Conservation (phyloP, 2,113 vertebrate species). For the Gnathonemus longibarbis region DNA sequence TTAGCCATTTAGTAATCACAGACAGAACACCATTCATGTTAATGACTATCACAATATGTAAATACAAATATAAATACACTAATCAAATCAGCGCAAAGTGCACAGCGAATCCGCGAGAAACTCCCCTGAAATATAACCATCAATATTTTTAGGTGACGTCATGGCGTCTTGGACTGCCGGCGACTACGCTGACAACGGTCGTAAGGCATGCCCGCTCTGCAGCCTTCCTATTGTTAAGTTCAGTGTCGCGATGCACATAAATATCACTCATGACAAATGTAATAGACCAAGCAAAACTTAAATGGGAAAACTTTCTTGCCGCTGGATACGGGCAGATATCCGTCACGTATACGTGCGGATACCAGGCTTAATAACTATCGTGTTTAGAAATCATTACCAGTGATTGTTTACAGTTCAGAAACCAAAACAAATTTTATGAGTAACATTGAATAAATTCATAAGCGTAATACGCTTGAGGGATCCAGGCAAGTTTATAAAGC, state of each 20-base stretch:
- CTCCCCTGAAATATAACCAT: neutral
- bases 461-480: neutral
- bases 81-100: neutral
- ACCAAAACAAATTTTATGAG: neutral
- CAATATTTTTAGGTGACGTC: neutral
- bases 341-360: neutral
- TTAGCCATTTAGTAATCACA: neutral
- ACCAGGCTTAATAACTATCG: neutral
- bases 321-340: neutral
- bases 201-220: neutral
- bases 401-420: neutral
- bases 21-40: neutral
- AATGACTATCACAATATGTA: neutral
- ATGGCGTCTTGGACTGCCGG: neutral
- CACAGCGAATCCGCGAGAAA: neutral
- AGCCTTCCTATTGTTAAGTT: neutral
- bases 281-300: neutral
- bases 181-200: neutral
- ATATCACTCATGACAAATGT: neutral
- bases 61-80: neutral
- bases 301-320: neutral
- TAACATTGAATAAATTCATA: neutral
- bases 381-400: neutral
- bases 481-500: neutral
- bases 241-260: neutral